A percentile compares a stretch with the other conserved stretches of the same genome.
These are phyloP conservation scores for Micromussa lordhowensis DNA, from an alignment of 92 coral and sea anemone species.

Conservation along the genomic window DNA sequence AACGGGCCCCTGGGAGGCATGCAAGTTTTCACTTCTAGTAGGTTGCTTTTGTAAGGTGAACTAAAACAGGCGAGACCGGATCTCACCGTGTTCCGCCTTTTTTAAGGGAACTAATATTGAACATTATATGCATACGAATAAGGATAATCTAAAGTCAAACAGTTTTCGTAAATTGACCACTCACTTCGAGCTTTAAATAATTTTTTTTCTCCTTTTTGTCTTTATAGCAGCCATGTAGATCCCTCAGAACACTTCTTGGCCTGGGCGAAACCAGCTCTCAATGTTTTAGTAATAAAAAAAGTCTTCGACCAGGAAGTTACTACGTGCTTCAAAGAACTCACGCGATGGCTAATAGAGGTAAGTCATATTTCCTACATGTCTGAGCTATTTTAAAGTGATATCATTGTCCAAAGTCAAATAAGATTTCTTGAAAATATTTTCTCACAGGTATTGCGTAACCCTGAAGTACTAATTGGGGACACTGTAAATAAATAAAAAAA, in stretches of 20 bases:
- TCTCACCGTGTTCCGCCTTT: background rate
- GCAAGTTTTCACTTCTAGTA: background rate
- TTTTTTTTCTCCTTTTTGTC: background rate
- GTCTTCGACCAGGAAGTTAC: constrained; percentile 74
- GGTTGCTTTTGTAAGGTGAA: background rate
- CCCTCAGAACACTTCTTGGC: constrained; percentile 91
- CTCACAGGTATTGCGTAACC: too few species aligned
- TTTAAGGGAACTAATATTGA: background rate
- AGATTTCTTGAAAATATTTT: too few species aligned
- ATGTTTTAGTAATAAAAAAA: constrained; percentile 86
- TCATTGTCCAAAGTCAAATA: too few species aligned
- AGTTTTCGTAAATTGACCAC: background rate
- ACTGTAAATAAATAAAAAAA: too few species aligned
- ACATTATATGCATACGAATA: background rate
- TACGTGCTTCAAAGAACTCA: constrained; percentile 75
- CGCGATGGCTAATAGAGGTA: constrained; percentile 88
- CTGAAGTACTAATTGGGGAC: too few species aligned
- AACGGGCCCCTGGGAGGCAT: background rate
- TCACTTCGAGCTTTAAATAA: background rate
- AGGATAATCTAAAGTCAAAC: background rate
- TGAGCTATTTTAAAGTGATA: too few species aligned
- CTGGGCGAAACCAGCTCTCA: constrained; percentile 83
- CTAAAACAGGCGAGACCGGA: background rate
- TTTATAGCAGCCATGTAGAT: constrained; percentile 76
- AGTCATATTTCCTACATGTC: background rate